A percentile compares a stretch with the other conserved stretches of the same genome.
These are phyloP conservation scores for Opisthocomus hoazin DNA, from an alignment of 2,113 vertebrate species.

Conservation along the genomic window DNA sequence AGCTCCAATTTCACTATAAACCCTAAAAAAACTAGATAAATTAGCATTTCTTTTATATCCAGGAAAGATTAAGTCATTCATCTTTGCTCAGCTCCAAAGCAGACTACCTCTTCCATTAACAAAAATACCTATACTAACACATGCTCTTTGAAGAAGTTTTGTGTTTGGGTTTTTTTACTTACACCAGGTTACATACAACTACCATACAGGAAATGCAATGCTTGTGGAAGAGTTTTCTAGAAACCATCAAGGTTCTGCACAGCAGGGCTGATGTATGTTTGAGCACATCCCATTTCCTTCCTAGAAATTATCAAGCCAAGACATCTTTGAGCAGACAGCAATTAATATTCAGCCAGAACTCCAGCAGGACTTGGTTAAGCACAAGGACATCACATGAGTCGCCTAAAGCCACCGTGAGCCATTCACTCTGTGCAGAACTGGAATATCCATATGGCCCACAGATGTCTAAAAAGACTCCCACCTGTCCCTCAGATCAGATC, in stretches of 20 bases:
- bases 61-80: constrained; percentile 5
- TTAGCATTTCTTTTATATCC: constrained; percentile 12
- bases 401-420: not conserved
- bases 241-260: not conserved
- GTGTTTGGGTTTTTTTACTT: not conserved
- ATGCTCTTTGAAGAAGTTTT: not conserved
- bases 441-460: not conserved
- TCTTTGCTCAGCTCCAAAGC: not conserved
- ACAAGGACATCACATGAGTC: not conserved
- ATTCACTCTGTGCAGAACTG: not conserved
- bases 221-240: not conserved
- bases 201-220: not conserved
- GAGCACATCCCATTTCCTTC: not conserved
- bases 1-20: not conserved
- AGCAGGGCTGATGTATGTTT: not conserved
- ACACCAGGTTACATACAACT: not conserved
- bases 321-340: constrained; percentile 31
- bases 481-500: not conserved
- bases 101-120: not conserved
- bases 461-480: not conserved
- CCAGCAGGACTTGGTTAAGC: constrained; percentile 16
- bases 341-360: constrained; percentile 30
- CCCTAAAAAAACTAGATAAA: not conserved
- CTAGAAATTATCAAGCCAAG: constrained; percentile 29
- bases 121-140: not conserved